These are phyloP conservation scores for Aplysina aerophoba DNA, from an alignment of 37 sponge, comb jelly and placozoan species.

Conservation along the genomic window DNA sequence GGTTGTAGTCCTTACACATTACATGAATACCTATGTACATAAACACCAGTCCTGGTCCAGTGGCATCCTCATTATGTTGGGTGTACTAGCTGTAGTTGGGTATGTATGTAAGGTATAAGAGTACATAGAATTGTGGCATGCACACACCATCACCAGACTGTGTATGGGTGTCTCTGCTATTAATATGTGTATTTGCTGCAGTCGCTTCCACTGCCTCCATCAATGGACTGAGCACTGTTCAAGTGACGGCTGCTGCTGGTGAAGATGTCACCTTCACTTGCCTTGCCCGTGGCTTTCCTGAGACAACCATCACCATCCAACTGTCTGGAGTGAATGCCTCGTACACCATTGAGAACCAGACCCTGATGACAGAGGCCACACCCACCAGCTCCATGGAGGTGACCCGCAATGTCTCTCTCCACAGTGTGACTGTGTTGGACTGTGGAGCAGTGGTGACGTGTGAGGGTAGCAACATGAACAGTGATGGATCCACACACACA, in stretches of 20 bases:
- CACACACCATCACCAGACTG: too few relatives aligned
- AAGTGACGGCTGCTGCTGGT: neutral
- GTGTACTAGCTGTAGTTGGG: too few relatives aligned
- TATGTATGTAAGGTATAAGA: too few relatives aligned
- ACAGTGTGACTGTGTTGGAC: slow-evolving; percentile 2
- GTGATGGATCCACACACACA: neutral
- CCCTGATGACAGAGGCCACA: neutral
- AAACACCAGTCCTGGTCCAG: too few relatives aligned
- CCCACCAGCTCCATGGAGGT: neutral
- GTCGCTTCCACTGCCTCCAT: too few relatives aligned
- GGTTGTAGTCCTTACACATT: too few relatives aligned
- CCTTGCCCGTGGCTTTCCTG: slow-evolving; percentile 22
- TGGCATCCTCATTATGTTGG: too few relatives aligned
- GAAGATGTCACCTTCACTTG: neutral
- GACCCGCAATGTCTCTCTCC: slow-evolving; percentile 12
- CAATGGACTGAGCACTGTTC: neutral
- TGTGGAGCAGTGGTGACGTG: slow-evolving; percentile 34
- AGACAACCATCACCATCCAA: slow-evolving; percentile 21
- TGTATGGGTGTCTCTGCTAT: too few relatives aligned
- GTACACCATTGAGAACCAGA: neutral
- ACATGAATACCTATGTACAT: too few relatives aligned
- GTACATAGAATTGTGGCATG: too few relatives aligned
- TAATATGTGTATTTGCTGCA: too few relatives aligned
- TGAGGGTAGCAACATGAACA: neutral
- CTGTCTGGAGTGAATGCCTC: slow-evolving; percentile 1